Conservation (phyloP, 2,113 vertebrate species). For the Varanus salvator region DNA sequence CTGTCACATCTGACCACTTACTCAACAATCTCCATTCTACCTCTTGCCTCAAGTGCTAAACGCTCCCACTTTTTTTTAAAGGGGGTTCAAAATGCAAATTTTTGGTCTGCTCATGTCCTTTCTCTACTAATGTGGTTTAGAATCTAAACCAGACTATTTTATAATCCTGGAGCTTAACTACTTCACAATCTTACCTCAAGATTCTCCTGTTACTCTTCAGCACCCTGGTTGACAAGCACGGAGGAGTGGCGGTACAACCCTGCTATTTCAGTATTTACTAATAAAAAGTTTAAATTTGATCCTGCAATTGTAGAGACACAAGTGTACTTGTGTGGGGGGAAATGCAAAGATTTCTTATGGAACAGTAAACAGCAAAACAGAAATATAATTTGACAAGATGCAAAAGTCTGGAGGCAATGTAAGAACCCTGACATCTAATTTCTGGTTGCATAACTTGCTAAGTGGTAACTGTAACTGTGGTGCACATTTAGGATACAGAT, state of each 20-base stretch:
- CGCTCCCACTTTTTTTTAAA: not conserved
- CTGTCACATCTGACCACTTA: not conserved
- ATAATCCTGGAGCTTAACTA: not conserved
- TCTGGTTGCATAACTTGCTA: not conserved
- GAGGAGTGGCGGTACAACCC: too few species aligned
- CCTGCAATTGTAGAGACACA: not conserved
- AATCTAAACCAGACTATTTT: not conserved
- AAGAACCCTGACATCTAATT: not conserved
- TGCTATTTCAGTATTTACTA: not conserved
- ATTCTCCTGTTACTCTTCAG: not conserved
- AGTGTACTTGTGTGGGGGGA: not conserved
- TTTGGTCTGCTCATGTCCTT: not conserved
- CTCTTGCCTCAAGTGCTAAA: not conserved
- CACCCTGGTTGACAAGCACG: not conserved
- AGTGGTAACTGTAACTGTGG: not conserved
- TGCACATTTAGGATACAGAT: not conserved
- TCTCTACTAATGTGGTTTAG: not conserved
- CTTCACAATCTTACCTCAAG: not conserved
- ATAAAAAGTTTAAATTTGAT: not conserved
- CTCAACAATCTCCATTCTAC: not conserved
- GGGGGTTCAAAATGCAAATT: not conserved
- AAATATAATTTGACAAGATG: not conserved
- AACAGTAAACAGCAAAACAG: not conserved
- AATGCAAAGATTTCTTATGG: not conserved
- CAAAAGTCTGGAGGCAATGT: not conserved